phyloP scores from a whole-genome alignment of 2,888 invertebrate species.

The Lasiommata megera region DNA sequence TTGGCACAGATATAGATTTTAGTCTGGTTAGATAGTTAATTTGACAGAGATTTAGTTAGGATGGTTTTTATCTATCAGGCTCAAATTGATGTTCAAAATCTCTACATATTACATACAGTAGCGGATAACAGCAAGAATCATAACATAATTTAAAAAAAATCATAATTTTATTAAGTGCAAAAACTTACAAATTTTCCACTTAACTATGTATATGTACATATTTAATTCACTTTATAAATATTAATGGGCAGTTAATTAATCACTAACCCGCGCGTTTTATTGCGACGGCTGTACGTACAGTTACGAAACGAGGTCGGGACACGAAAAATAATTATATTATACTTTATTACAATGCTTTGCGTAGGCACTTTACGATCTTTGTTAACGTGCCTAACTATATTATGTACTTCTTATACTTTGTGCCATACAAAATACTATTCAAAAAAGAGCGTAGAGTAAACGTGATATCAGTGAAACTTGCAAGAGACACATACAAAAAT shows the following conservation, averaged over 20 bases:
- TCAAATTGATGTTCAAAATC: too few species aligned
- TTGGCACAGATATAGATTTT: too few species aligned
- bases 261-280: constrained; percentile 13
- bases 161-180: too few species aligned
- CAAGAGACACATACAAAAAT: too few species aligned
- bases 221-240: constrained; percentile 17
- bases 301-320: constrained; percentile 15
- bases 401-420: not conserved
- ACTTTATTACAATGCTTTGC: constrained; percentile 3
- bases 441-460: too few species aligned
- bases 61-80: too few species aligned
- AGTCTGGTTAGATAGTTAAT: too few species aligned
- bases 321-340: constrained; percentile 12
- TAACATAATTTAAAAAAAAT: not conserved
- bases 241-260: constrained; percentile 17
- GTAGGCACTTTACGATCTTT: not conserved
- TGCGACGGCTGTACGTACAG: constrained; percentile 16
- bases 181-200: not conserved
- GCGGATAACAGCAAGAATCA: too few species aligned
- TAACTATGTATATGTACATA: not conserved
- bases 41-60: too few species aligned
- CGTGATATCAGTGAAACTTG: too few species aligned
- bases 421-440: not conserved
- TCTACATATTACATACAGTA: too few species aligned
- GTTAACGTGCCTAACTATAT: not conserved